Evolutionary conservation across 2,113 vertebrate genomes (phyloP), one percentile per base, ranked within the genome.

Genomic region (Erinaceus europaeus): DNA sequence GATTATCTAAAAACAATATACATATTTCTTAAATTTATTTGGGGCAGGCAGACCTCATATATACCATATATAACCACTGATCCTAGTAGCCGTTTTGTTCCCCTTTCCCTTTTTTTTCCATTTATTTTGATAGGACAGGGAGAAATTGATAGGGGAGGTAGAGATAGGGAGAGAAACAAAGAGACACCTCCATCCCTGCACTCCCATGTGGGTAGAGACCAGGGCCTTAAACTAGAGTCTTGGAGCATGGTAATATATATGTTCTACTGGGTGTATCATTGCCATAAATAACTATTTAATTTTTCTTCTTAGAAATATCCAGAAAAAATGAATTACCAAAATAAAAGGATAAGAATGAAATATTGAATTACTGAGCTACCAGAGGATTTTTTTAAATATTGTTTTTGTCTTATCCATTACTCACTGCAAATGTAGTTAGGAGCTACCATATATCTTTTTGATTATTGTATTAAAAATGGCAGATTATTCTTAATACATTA

Each of bases 391-490:
- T 89, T 42, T n/a, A 11, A 91, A 92, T 0, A 8, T 90, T 85
- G 6, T 44, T 93, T 80, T 90, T 55, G 34, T 91, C 53, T 78
- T 96, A 88, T 81, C 91, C 36, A 14, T 46, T 92, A 88, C 81
- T 91, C 87, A 83, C 13, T 23, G 79, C 36, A 91, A 46, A 79
- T 78, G 18, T 73, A 90, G 80, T 81, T 92, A 79, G 52, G 59
- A 95, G 48, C 93, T 93, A 89, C 69, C 9, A 83, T 50, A 80
- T 11, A 6, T 95, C 95, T 93, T 78, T 85, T 44, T 92, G 91
- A 96, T 93, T 94, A 81, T 42, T 92, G 90, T 94, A 94, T 44
- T 94, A 42, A 88, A 97, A 96, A 94, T 71, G 79, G 74, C 48
- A 95, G 95, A 94, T 94, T 94, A 96, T 92, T 68, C 25, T 92